Evolutionary conservation across 2,113 vertebrate genomes (phyloP).

Genomic region (Heterocephalus glaber): DNA sequence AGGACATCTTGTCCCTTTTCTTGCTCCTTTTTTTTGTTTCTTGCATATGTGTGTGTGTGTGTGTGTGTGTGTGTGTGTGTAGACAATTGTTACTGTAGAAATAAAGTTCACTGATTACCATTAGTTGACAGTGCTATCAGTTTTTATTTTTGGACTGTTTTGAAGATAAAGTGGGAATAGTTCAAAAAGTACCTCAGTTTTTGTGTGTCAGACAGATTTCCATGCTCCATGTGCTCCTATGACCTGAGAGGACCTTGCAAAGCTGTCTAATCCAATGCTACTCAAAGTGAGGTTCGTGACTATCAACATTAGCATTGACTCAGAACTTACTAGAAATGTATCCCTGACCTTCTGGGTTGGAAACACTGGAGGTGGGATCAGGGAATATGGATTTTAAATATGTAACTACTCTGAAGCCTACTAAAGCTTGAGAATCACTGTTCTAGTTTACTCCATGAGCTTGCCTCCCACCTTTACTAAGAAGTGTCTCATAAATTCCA

Average conservation of each 20-base stretch:
- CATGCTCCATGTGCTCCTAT: background rate
- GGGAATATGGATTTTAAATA: background rate
- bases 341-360: background rate
- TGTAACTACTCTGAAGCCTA: background rate
- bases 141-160: conserved; percentile 49
- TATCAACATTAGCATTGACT: background rate
- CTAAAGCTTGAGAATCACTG: background rate
- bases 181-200: background rate
- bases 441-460: too few species aligned
- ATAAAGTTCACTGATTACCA: background rate
- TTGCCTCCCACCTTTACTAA: background rate
- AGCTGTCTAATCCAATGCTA: background rate
- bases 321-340: background rate
- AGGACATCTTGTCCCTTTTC: background rate
- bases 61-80: too few species aligned
- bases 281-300: background rate
- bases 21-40: background rate
- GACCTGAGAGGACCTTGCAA: background rate
- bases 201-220: background rate
- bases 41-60: too few species aligned
- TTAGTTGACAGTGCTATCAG: background rate
- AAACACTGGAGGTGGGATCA: background rate
- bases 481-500: background rate
- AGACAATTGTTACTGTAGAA: conserved; percentile 48
- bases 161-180: background rate